Conservation (phyloP, 2,797 vertebrate genomes). For the Tragelaphus oryx region DNA sequence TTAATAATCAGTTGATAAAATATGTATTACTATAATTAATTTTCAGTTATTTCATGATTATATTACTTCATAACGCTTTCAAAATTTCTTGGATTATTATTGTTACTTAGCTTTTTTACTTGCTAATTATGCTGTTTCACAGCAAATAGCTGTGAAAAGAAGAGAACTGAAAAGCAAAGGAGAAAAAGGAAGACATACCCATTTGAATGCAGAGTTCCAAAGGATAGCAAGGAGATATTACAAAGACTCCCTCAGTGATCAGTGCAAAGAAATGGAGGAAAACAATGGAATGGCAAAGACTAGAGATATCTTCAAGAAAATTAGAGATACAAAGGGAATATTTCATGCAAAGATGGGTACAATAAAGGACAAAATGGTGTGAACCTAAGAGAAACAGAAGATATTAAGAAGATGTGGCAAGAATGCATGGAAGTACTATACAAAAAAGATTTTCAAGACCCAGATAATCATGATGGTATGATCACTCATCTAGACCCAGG, state of each 20-base stretch:
- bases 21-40: background rate
- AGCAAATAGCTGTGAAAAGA: background rate
- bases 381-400: background rate
- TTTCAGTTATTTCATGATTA: background rate
- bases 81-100: background rate
- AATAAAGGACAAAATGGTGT: background rate
- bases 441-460: background rate
- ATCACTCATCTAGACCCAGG: background rate
- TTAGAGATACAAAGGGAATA: background rate
- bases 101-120: background rate
- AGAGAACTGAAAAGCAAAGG: background rate
- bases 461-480: background rate
- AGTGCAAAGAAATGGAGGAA: background rate
- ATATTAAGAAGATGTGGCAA: background rate
- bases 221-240: background rate
- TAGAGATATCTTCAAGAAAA: background rate
- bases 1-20: background rate
- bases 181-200: background rate
- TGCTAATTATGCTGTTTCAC: background rate
- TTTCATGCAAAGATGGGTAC: background rate
- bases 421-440: background rate
- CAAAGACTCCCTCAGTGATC: background rate
- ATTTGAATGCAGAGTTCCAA: background rate
- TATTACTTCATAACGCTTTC: background rate
- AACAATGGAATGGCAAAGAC: background rate